Base-by-base conservation (phyloP, 2,888 invertebrate genomes). In the Ormia ochracea region DNA sequence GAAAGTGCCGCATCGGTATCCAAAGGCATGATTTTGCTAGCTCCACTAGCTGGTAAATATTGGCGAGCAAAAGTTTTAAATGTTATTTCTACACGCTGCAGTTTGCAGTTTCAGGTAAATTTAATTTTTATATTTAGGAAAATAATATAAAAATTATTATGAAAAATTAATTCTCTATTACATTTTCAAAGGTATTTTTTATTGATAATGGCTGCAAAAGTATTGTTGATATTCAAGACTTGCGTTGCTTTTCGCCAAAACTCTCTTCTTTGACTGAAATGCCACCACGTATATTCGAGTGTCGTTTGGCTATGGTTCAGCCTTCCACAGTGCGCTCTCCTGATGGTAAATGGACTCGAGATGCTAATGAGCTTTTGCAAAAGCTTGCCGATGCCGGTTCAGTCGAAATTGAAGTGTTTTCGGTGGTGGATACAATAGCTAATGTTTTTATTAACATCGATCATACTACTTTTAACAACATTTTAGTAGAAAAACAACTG, bases 141-240 rank as follows among this genome's bases (percentile, higher is more conserved):
- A 28, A 28, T 28, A 4, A 28, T 28, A 28, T 4, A 28, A 28
- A 28, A 4, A 28, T 28, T 28, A 28, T 28, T 28, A 5, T 14
- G 2, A 41, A 41, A n/a, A 41, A 14, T n/a, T 4, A 45, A 19
- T 45, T 21, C 21, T 19, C n/a, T 14, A 4, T 86, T 23, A 87
- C 26, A 14, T 36, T 19, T 59, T 50, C 4, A 31, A n/a, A 94
- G 92, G 92, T 96, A 4, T 91, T 92, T 63, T 96, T 94, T 87
- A 92, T 97, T 61, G 97, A 98, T 90, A 94, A 92, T 88, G 97
- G 97, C 14, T 92, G 93, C 83, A 90, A 87, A 17, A 91, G 89
- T 0, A 88, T 90, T 45, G 89, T 94, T 33, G 85, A 87, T 61
- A 82, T 86, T 61, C 85, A 89, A 58, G 90, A 91, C 74, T 82